phyloP scores from a whole-genome alignment of 92 coral and sea anemone genomes.

The Zoanthus sansibaricus region DNA sequence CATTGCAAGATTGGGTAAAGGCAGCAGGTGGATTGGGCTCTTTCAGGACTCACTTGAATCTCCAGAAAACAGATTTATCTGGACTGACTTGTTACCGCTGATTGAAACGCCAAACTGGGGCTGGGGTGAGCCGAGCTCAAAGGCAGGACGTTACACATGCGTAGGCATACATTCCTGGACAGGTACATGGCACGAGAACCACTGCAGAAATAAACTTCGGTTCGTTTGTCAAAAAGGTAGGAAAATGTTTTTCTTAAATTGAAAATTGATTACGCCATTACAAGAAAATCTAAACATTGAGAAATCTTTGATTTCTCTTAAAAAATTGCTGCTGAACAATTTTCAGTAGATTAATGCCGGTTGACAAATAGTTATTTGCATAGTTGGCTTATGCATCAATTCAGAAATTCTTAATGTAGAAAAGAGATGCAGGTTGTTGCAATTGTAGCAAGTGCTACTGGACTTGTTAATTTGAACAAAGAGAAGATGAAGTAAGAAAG shows the following conservation, averaged over 20 bases:
- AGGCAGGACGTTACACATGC: conserved; percentile 14
- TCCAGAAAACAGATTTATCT: conserved; percentile 10
- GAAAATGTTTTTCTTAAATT: not conserved
- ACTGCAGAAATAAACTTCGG: not conserved
- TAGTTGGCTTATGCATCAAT: too few species aligned
- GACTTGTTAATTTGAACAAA: too few species aligned
- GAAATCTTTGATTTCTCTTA: too few species aligned
- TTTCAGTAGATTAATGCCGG: too few species aligned
- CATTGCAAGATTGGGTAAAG: not conserved
- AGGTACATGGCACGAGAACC: conserved; percentile 24
- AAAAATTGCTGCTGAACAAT: too few species aligned
- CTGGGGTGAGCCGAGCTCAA: conserved; percentile 21
- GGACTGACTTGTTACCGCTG: conserved; percentile 14
- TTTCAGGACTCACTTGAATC: not conserved
- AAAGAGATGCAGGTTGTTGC: too few species aligned
- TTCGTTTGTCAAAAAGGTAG: conserved; percentile 36
- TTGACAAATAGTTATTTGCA: too few species aligned
- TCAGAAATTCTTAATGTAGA: too few species aligned
- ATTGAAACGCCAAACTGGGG: conserved; percentile 17
- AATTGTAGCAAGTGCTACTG: too few species aligned
- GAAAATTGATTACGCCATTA: too few species aligned
- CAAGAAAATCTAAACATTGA: too few species aligned
- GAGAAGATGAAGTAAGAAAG: too few species aligned
- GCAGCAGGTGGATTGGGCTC: conserved; percentile 28
- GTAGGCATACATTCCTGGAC: conserved; percentile 14